Conservation (phyloP, 2,888 invertebrate genomes). For the Sesamia inferens region DNA sequence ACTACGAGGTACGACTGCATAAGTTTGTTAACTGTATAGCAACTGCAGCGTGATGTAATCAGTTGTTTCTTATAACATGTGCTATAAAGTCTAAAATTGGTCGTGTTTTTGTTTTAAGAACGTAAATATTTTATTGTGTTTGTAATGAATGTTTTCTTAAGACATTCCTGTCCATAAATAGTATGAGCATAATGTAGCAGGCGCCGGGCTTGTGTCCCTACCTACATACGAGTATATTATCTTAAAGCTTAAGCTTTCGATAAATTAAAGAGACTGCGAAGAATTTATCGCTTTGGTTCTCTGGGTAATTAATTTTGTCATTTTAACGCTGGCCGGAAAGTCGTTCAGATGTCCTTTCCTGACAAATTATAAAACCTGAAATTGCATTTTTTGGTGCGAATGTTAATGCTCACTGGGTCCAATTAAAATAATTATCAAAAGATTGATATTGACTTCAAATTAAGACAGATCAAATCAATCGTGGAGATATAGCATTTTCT, state of each 20-base stretch:
- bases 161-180: conserved; percentile 87
- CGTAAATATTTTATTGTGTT: conserved; percentile 69
- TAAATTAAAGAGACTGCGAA: conserved; percentile 44
- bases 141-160: conserved; percentile 81
- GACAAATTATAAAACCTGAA: conserved; percentile 50
- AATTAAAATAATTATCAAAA: conserved; percentile 48
- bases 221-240: conserved; percentile 40
- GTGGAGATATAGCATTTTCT: not conserved
- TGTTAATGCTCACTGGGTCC: conserved; percentile 35
- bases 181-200: conserved; percentile 77
- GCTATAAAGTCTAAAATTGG: conserved; percentile 64
- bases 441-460: conserved; percentile 37
- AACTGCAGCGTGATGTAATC: conserved; percentile 46
- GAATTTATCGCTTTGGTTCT: conserved; percentile 41
- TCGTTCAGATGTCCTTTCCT: conserved; percentile 49
- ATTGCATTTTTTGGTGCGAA: conserved; percentile 38
- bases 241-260: conserved; percentile 46
- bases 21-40: conserved; percentile 40
- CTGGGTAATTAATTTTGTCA: conserved; percentile 53
- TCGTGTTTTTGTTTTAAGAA: conserved; percentile 47
- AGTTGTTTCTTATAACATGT: conserved; percentile 57
- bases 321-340: conserved; percentile 43
- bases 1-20: conserved; percentile 21
- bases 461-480: conserved; percentile 34
- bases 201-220: conserved; percentile 58